A percentile compares a stretch with the other conserved stretches of the same genome.
Evolutionary conservation across 2,888 invertebrate genomes (phyloP).

Genomic region (Venusia cambrica): DNA sequence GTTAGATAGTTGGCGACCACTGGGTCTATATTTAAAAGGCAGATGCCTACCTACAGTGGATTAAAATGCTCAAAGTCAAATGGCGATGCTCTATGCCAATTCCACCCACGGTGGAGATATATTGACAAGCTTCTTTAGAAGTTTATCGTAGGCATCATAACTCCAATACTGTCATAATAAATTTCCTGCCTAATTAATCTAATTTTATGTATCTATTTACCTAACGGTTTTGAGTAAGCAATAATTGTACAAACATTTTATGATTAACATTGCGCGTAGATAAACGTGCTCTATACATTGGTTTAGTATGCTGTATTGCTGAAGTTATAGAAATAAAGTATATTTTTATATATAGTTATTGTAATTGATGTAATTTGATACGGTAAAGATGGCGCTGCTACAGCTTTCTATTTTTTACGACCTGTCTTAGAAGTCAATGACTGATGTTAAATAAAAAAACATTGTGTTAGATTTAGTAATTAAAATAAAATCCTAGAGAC

Average conservation of each 20-base stretch:
- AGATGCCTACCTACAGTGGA: slow-evolving; percentile 31
- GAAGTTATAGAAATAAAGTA: no score
- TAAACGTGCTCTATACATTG: no score
- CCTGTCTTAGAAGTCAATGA: slow-evolving; percentile 10
- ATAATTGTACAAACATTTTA: no score
- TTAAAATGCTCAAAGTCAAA: slow-evolving; percentile 34
- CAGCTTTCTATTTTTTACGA: slow-evolving; percentile 15
- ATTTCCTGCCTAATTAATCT: no score
- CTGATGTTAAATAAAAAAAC: slow-evolving; percentile 3
- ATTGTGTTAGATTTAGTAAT: slow-evolving; percentile 9
- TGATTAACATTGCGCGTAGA: no score
- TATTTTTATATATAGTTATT: neutral
- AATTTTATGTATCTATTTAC: no score
- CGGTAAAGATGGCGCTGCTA: slow-evolving; percentile 28
- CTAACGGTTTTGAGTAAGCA: no score
- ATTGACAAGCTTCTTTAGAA: slow-evolving; percentile 5
- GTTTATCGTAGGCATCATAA: slow-evolving; percentile 3
- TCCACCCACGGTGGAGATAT: slow-evolving; percentile 24
- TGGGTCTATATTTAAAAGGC: slow-evolving; percentile 32
- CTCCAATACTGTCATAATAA: slow-evolving; percentile 3
- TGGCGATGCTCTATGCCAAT: slow-evolving; percentile 29
- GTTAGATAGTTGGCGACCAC: slow-evolving; percentile 33
- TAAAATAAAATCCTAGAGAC: no score
- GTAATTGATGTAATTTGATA: slow-evolving; percentile 27
- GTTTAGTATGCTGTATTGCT: no score